These are phyloP conservation scores for Turnix velox DNA, from an alignment of 2,113 vertebrate genomes.

Conservation along the genomic window DNA sequence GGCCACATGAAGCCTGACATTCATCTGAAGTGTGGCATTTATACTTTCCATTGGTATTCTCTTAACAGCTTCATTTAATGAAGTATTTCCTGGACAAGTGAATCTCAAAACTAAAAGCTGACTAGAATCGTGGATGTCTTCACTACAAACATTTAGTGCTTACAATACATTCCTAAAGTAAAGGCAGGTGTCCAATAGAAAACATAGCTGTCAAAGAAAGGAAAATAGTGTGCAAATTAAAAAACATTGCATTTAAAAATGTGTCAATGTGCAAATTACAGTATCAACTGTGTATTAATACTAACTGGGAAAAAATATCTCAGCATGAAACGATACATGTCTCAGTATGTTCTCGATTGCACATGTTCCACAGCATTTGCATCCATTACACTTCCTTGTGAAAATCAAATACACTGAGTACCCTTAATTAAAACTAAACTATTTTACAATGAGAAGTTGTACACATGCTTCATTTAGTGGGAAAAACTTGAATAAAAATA, in stretches of 20 bases:
- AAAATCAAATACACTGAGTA: conserved; percentile 36
- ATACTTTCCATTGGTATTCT: conserved; percentile 68
- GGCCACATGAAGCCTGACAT: conserved; percentile 95
- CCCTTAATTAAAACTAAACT: conserved; percentile 47
- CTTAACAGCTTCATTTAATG: conserved; percentile 75
- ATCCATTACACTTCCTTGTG: conserved; percentile 18
- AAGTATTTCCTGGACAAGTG: conserved; percentile 67
- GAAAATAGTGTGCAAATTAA: conserved; percentile 76
- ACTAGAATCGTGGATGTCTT: conserved; percentile 72
- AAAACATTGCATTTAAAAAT: conserved; percentile 74
- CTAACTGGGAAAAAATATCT: conserved; percentile 43
- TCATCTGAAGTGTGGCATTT: conserved; percentile 86
- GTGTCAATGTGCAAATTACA: conserved; percentile 73
- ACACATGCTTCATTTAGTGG: conserved; percentile 59
- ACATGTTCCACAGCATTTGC: conserved; percentile 33
- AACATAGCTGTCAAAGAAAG: conserved; percentile 75
- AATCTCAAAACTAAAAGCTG: conserved; percentile 70
- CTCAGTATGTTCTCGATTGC: conserved; percentile 40
- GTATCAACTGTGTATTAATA: conserved; percentile 66
- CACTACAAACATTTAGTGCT: conserved; percentile 80
- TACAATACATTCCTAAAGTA: conserved; percentile 87
- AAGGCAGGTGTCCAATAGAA: conserved; percentile 84
- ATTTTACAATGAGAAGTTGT: conserved; percentile 42
- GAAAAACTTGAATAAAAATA: conserved; percentile 52
- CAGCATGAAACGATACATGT: conserved; percentile 47